phyloP scores from a whole-genome alignment of 2,113 vertebrate species.

The Perca fluviatilis region DNA sequence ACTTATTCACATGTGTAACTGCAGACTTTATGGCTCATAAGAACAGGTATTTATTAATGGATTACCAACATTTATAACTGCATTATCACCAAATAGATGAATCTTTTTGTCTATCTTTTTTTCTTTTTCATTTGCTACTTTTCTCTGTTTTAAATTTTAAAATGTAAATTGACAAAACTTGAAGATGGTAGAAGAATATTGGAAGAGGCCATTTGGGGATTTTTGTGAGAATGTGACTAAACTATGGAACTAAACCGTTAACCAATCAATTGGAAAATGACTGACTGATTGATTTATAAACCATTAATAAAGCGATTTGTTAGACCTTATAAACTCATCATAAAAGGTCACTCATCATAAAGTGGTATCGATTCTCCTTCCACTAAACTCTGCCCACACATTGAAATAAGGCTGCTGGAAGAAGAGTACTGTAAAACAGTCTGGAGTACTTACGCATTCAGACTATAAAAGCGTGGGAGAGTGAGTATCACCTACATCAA shows the following conservation, averaged over 20 bases:
- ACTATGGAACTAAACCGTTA: neutral
- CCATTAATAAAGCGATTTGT: neutral
- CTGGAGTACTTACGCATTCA: conserved; percentile 5
- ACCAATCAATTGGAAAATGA: neutral
- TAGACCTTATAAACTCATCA: neutral
- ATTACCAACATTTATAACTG: neutral
- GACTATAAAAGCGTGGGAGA: conserved; percentile 36
- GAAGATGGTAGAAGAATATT: neutral
- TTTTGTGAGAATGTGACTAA: neutral
- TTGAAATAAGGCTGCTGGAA: conserved; percentile 23
- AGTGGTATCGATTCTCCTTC: conserved; percentile 15
- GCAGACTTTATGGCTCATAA: neutral
- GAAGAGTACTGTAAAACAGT: conserved; percentile 5
- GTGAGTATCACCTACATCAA: conserved; percentile 53
- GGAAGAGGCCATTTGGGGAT: neutral
- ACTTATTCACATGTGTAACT: neutral
- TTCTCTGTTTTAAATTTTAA: neutral
- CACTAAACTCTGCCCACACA: conserved; percentile 41
- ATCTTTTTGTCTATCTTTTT: neutral
- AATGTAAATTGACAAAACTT: neutral
- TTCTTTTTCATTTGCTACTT: neutral
- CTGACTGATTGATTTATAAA: neutral
- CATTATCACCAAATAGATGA: neutral
- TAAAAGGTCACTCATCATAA: neutral
- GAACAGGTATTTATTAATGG: neutral